These are phyloP conservation scores for Gymnosoma rotundatum DNA, from an alignment of 2,888 invertebrate species.

Conservation along the genomic window DNA sequence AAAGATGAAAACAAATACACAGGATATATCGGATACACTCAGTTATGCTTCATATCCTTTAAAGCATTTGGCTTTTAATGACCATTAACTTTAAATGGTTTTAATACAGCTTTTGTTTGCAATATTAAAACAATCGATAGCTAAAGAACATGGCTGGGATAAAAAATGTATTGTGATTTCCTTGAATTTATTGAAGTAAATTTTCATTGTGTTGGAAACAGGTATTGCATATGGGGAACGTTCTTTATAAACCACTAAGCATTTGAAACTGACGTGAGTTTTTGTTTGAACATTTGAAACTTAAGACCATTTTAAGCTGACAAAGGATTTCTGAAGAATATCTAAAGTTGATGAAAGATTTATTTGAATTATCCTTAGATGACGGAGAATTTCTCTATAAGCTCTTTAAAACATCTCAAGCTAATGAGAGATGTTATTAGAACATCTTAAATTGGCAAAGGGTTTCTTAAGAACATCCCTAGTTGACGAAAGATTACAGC, in stretches of 20 bases:
- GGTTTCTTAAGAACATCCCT: no score
- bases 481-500: not conserved
- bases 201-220: no score
- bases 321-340: not conserved
- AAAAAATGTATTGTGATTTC: no score
- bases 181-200: no score
- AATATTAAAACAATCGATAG: conserved; percentile 37
- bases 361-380: no score
- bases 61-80: conserved; percentile 48
- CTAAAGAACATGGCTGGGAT: not conserved
- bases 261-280: no score
- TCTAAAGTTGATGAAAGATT: not conserved
- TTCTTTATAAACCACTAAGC: no score
- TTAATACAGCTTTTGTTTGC: not conserved
- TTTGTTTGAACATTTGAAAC: no score
- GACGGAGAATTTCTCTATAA: no score
- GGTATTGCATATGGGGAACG: no score
- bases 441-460: no score
- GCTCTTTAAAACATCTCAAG: not conserved
- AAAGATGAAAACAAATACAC: not conserved
- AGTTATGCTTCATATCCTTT: conserved; percentile 54
- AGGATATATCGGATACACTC: conserved; percentile 18
- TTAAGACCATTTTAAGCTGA: no score
- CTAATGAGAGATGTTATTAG: not conserved
- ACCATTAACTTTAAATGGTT: conserved; percentile 58